These are phyloP conservation scores for Eumaeus atala DNA, from an alignment of 1,140 invertebrate genomes.

Conservation along the genomic window DNA sequence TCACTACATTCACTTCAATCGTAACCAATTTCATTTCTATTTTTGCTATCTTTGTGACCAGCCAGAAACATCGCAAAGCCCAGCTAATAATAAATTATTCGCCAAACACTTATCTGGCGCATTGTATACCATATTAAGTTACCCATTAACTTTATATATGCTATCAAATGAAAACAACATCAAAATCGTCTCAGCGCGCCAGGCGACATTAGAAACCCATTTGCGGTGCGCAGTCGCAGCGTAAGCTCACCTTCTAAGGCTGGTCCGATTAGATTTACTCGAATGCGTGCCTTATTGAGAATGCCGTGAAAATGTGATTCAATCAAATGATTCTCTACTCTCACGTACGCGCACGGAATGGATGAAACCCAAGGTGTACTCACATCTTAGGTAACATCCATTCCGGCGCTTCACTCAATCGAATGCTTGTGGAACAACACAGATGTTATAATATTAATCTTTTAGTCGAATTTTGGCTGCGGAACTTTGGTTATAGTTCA, in stretches of 20 bases:
- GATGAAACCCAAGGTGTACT: no score
- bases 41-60: neutral
- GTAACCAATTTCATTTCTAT: neutral
- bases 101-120: neutral
- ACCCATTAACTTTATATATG: conserved; percentile 9
- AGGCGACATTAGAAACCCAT: conserved; percentile 4
- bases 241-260: neutral
- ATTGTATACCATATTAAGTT: conserved; percentile 13
- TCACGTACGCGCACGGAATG: no score
- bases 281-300: neutral
- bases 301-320: no score
- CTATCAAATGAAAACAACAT: conserved; percentile 10
- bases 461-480: no score
- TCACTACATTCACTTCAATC: no score
- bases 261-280: conserved; percentile 2
- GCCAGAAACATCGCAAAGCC: no score
- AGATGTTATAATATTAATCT: no score
- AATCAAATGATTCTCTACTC: no score
- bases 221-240: neutral
- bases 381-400: no score
- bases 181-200: conserved; percentile 7
- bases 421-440: no score
- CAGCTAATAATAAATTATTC: conserved; percentile 3
- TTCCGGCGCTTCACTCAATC: no score
- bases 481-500: no score